phyloP scores from a whole-genome alignment of 2,797 vertebrate genomes.

The Prunella strophiata region DNA sequence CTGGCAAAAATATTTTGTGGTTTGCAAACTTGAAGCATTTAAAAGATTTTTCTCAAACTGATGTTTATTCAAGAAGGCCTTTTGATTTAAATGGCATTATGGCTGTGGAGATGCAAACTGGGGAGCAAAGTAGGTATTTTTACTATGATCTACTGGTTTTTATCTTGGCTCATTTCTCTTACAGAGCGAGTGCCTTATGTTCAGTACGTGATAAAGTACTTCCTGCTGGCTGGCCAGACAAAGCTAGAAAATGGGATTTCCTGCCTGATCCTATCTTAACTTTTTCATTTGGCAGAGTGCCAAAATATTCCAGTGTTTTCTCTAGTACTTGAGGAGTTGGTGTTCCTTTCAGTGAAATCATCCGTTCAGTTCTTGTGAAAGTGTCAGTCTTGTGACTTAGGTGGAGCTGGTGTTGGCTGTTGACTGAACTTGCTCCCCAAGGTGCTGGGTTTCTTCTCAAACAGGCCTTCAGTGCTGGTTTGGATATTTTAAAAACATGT shows the following conservation, averaged over 20 bases:
- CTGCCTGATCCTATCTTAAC: not conserved
- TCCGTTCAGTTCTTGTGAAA: not conserved
- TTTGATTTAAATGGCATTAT: not conserved
- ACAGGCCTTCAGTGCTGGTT: not conserved
- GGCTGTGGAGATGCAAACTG: not conserved
- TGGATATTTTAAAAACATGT: not conserved
- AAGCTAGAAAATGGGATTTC: slow-evolving; percentile 12
- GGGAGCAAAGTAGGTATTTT: not conserved
- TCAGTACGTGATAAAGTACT: not conserved
- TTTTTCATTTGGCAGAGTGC: not conserved
- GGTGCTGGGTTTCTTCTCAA: not conserved
- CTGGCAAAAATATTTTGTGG: not conserved
- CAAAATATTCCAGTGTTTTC: not conserved
- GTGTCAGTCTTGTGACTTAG: not conserved
- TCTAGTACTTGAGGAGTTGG: not conserved
- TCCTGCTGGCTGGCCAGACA: not conserved
- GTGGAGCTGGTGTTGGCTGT: not conserved
- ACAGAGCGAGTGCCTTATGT: not conserved
- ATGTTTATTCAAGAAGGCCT: not conserved
- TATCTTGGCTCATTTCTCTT: not conserved
- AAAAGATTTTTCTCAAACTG: not conserved
- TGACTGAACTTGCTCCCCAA: not conserved
- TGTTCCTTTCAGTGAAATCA: not conserved
- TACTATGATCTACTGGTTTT: not conserved
- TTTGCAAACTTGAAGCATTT: not conserved